Evolutionary conservation across 2,797 vertebrate genomes (phyloP).

Genomic region (Urophycis tenuis): DNA sequence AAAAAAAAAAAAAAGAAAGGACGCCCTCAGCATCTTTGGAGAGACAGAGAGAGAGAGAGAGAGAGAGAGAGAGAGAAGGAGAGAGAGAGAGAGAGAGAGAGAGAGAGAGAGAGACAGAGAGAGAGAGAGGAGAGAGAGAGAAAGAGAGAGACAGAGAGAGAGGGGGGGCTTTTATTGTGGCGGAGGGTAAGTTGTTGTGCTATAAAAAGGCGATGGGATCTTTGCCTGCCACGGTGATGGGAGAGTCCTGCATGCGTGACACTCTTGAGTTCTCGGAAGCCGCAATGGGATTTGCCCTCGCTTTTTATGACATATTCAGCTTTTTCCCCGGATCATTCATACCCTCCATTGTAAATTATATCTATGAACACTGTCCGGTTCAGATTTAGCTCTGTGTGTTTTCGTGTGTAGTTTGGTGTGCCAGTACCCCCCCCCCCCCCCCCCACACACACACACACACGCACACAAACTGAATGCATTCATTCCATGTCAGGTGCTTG

Average conservation of each 20-base stretch:
- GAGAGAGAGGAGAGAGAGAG: background rate
- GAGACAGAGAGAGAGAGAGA: background rate
- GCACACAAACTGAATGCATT: background rate
- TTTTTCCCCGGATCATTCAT: background rate
- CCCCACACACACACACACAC: background rate
- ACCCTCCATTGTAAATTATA: background rate
- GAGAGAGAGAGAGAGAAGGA: background rate
- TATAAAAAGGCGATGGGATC: background rate
- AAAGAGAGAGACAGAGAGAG: background rate
- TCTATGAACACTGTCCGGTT: background rate
- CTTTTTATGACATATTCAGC: background rate
- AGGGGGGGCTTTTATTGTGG: background rate
- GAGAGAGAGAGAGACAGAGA: background rate
- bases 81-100: background rate
- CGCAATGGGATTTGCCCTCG: background rate
- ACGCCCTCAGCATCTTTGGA: background rate
- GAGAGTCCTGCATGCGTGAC: background rate
- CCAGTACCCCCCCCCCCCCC: background rate
- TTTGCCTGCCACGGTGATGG: background rate
- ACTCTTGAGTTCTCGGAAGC: background rate
- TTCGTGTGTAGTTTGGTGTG: background rate
- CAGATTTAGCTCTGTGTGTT: background rate
- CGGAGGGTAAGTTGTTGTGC: background rate
- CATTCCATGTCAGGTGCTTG: background rate
- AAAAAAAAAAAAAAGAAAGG: slow-evolving; percentile 5